These are phyloP conservation scores for Reinhardtius hippoglossoides DNA, from an alignment of 2,113 vertebrate genomes.

Conservation along the genomic window DNA sequence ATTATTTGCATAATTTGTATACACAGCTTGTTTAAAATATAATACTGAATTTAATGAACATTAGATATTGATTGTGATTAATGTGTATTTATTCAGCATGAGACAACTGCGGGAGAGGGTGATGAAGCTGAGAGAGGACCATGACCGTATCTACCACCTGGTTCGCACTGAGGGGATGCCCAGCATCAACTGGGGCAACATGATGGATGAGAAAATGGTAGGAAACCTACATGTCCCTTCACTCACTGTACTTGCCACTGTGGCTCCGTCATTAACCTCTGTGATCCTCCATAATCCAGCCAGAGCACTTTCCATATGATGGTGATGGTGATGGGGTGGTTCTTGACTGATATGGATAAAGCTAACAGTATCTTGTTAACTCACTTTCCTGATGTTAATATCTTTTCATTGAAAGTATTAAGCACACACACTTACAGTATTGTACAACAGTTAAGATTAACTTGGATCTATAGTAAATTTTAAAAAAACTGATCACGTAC, in stretches of 20 bases:
- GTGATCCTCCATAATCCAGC: too few species aligned
- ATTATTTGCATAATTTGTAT: too few species aligned
- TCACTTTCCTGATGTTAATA: too few species aligned
- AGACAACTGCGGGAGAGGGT: conserved; percentile 91
- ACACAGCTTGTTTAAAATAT: too few species aligned
- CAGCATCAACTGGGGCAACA: conserved; percentile 90
- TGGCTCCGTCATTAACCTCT: neutral
- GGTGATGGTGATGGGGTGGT: too few species aligned
- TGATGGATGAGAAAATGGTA: conserved; percentile 96
- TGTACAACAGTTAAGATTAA: too few species aligned
- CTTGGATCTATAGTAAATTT: too few species aligned
- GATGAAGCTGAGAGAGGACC: conserved; percentile 85
- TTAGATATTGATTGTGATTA: neutral
- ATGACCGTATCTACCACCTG: conserved; percentile 88
- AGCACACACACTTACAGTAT: neutral
- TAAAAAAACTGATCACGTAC: too few species aligned
- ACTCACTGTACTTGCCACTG: neutral
- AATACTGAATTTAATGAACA: neutral
- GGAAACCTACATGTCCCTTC: neutral
- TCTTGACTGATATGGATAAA: too few species aligned
- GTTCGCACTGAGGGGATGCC: conserved; percentile 84
- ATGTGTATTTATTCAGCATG: conserved; percentile 82
- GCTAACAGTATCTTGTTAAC: too few species aligned
- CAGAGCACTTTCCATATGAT: too few species aligned
- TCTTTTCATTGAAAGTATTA: too few species aligned